Conservation (phyloP, 2,113 vertebrate genomes). For the Tragulus kanchil region DNA sequence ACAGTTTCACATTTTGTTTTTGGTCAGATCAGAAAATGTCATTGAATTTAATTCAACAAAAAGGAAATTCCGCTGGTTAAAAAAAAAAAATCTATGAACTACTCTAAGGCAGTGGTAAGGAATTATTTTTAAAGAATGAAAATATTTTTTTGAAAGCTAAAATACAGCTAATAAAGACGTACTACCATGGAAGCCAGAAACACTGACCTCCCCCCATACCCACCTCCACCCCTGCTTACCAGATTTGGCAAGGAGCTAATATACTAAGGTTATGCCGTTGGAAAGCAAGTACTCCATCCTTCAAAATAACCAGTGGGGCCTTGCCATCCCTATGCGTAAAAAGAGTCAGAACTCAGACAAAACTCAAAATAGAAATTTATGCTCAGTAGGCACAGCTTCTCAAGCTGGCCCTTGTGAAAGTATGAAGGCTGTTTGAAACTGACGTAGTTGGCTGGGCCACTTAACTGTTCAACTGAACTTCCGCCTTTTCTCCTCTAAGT, state of each 20-base stretch:
- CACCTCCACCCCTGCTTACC: not conserved
- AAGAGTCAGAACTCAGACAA: not conserved
- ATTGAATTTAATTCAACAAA: not conserved
- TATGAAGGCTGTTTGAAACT: not conserved
- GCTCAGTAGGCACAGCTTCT: not conserved
- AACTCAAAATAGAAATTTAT: not conserved
- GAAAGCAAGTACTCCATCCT: not conserved
- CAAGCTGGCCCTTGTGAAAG: not conserved
- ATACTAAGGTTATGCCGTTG: not conserved
- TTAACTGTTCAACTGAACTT: not conserved
- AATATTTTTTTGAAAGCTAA: not conserved
- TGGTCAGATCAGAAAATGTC: not conserved
- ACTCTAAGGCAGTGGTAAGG: not conserved
- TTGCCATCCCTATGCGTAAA: not conserved
- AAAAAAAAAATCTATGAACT: not conserved
- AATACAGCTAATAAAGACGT: not conserved
- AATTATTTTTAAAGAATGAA: not conserved
- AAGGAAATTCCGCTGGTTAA: slow-evolving; percentile 11
- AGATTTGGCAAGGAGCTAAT: not conserved
- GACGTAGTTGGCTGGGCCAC: not conserved
- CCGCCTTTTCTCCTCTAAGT: not conserved
- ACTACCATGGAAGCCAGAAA: not conserved
- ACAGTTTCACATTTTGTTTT: not conserved
- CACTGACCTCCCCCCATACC: accelerated
- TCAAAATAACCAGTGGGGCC: not conserved